These are phyloP conservation scores for Spilogale gracilis DNA, from an alignment of 2,113 vertebrate genomes.

Conservation along the genomic window DNA sequence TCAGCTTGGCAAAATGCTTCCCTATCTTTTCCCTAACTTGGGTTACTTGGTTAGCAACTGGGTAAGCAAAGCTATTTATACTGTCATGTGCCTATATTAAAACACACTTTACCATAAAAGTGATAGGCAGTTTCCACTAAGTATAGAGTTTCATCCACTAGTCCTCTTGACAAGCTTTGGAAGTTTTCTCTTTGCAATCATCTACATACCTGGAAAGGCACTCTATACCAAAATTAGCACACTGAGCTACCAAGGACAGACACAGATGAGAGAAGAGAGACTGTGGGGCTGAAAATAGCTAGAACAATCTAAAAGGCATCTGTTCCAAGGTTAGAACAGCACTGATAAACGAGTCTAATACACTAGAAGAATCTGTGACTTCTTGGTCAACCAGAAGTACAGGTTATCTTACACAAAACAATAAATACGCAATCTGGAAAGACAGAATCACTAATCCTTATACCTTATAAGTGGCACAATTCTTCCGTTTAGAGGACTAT, in stretches of 20 bases:
- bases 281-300: conserved; percentile 52
- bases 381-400: conserved; percentile 48
- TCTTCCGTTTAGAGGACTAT: conserved; percentile 11
- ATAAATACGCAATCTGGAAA: not conserved
- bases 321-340: conserved; percentile 42
- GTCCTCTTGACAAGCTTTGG: conserved; percentile 65
- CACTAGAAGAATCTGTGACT: conserved; percentile 43
- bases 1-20: conserved; percentile 53
- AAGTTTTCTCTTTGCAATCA: conserved; percentile 68
- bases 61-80: conserved; percentile 72
- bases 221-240: conserved; percentile 75
- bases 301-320: conserved; percentile 62
- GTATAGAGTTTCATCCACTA: conserved; percentile 63
- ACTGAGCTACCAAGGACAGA: conserved; percentile 59
- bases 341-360: conserved; percentile 24
- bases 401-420: conserved; percentile 55
- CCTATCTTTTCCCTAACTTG: conserved; percentile 40
- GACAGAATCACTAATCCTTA: not conserved
- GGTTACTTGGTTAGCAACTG: conserved; percentile 64
- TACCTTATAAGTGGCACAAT: conserved; percentile 20
- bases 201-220: conserved; percentile 69
- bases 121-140: conserved; percentile 37
- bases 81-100: conserved; percentile 62
- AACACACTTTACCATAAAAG: conserved; percentile 72
- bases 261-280: conserved; percentile 42